Base-by-base conservation (phyloP, 2,113 vertebrate species). In the Crypturellus undulatus region DNA sequence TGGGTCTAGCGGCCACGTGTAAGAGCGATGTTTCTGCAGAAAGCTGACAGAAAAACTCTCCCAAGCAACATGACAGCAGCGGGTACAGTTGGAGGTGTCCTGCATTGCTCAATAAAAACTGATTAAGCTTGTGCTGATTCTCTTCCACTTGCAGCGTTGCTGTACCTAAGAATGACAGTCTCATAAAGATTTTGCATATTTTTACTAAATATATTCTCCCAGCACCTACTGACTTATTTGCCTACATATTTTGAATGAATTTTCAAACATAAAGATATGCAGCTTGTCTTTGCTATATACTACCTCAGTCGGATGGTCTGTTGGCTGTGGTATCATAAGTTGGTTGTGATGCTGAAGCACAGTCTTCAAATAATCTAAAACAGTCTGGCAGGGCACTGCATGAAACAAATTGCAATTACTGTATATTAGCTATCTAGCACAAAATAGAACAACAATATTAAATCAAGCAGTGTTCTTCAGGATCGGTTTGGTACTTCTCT, bases 301-400 rank as follows among this genome's bases (percentile, higher is more conserved):
- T 98, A 99, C 99, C 99, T 99, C 99, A 1, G 98, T 98, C 15
- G 99, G 98, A 96, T 99, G 99, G 94, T 99, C 99, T 72, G 99
- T 88, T 16, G 98, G 97, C 94, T 98, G 98, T 0, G 98, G 99
- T 63, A 98, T 98, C 93, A 98, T 91, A 47, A 99, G 98, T 92
- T 99, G 99, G 97, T 99, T 99, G 97, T 99, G 98, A 95, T 99
- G 99, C 92, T 99, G 99, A 54, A 99, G 98, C 59, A 99, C 98
- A 3, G 98, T 98, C 98, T 99, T 99, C 97, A 99, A 98, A 97
- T 99, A 99, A 98, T 99, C 99, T 40, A 99, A 97, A 93, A 98
- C 99, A 16, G 98, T 99, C 98, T 99, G 99, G 98, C 99, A 99
- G 95, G 99, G 99, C 95, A 98, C 99, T 99, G 98, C 34, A 77